A percentile compares a stretch with the other conserved stretches of the same genome.
phyloP scores from a whole-genome alignment of 2,113 vertebrate species.

The Galeopterus variegatus region DNA sequence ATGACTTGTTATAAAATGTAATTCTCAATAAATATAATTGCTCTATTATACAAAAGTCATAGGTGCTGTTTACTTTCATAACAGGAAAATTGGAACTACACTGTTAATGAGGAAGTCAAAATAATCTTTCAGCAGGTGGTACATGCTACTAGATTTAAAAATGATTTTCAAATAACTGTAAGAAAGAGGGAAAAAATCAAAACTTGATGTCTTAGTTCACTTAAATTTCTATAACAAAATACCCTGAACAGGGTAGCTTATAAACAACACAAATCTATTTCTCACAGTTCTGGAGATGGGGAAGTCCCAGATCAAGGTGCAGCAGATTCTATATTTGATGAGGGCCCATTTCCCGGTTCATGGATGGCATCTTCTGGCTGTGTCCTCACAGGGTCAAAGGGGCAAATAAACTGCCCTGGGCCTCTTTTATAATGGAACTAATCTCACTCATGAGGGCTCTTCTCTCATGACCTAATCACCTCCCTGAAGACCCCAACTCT shows the following conservation, averaged over 20 bases:
- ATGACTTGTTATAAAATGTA: constrained; percentile 4
- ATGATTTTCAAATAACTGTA: background rate
- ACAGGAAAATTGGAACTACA: constrained; percentile 85
- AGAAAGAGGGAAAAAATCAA: background rate
- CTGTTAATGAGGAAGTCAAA: constrained; percentile 82
- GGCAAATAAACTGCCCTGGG: background rate
- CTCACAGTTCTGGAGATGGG: background rate
- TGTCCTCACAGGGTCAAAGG: background rate
- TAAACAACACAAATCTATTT: background rate
- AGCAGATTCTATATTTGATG: background rate
- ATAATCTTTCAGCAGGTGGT: constrained; percentile 80
- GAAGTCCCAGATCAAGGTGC: background rate
- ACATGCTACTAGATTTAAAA: background rate
- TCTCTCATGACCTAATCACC: no score
- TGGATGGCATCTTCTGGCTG: background rate
- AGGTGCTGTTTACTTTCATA: constrained; percentile 73
- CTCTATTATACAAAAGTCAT: constrained; percentile 49
- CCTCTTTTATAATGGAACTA: background rate
- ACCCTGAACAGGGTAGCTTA: background rate
- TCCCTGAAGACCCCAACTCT: background rate
- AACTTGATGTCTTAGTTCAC: background rate
- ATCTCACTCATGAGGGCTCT: background rate
- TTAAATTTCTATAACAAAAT: background rate
- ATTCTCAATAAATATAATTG: constrained; percentile 62
- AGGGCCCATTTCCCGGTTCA: background rate